Conservation (phyloP, 2,113 vertebrate genomes). For the Calidris pygmaea region DNA sequence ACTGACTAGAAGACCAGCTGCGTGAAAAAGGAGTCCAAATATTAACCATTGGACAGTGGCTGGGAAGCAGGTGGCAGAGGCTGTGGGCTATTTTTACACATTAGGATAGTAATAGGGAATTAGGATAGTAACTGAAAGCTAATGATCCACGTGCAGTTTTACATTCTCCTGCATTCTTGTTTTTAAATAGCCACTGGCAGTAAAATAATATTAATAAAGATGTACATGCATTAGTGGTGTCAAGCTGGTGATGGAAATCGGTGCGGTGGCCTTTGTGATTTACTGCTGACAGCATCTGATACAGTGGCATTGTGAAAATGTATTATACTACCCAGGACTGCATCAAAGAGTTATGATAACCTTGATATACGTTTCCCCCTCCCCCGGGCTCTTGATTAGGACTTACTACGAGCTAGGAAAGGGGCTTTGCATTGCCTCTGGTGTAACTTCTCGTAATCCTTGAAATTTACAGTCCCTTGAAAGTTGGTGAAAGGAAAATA, state of each 20-base stretch:
- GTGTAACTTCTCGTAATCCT: constrained; percentile 50
- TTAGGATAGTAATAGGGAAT: constrained; percentile 66
- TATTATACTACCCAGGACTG: not conserved
- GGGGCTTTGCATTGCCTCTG: constrained; percentile 16
- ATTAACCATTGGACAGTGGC: constrained; percentile 67
- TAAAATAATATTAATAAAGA: constrained; percentile 77
- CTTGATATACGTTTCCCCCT: not conserved
- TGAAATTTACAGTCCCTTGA: constrained; percentile 58
- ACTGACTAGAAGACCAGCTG: constrained; percentile 74
- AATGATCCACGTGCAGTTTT: constrained; percentile 68
- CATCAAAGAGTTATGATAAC: constrained; percentile 12
- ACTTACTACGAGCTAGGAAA: not conserved
- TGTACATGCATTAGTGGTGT: constrained; percentile 36
- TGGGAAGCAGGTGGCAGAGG: constrained; percentile 74
- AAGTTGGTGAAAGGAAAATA: constrained; percentile 41
- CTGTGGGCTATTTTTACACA: constrained; percentile 74
- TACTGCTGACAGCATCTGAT: not conserved
- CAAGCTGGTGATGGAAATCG: constrained; percentile 47
- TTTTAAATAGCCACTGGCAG: constrained; percentile 65
- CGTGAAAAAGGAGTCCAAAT: constrained; percentile 68
- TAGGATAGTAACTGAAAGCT: constrained; percentile 73
- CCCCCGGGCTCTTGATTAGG: not conserved
- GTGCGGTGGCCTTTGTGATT: not conserved
- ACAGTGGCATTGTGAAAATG: not conserved
- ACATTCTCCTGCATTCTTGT: constrained; percentile 60